Evolutionary conservation across 2,797 vertebrate species (phyloP).

Genomic region (Sebastes trivittatus): DNA sequence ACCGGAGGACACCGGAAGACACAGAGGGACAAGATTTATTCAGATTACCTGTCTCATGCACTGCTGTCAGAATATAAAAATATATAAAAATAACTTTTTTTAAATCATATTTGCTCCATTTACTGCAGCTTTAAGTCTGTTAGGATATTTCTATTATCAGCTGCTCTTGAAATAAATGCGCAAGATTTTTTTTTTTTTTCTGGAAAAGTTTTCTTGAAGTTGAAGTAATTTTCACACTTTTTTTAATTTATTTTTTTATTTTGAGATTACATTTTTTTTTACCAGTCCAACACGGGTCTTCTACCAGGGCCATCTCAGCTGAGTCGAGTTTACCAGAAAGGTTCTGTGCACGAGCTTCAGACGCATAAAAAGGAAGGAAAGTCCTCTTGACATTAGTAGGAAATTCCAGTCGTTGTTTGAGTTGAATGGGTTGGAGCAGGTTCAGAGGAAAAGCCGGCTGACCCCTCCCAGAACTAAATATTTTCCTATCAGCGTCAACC

Average conservation of each 20-base stretch:
- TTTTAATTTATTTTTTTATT: rapidly evolving
- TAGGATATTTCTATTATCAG: not conserved
- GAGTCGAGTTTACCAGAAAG: not conserved
- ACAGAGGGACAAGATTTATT: no score
- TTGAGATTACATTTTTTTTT: not conserved
- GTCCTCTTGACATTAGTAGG: constrained; percentile 6
- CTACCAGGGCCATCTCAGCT: not conserved
- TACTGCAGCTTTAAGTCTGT: no score
- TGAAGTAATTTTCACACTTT: not conserved
- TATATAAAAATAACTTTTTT: no score
- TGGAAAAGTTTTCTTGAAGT: not conserved
- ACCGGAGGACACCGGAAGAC: no score
- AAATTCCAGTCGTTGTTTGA: constrained; percentile 54
- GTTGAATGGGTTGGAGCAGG: constrained; percentile 50
- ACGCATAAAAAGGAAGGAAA: constrained; percentile 37
- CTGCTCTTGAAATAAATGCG: not conserved
- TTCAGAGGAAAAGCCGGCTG: constrained; percentile 34
- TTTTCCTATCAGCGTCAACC: constrained; percentile 30
- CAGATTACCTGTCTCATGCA: no score
- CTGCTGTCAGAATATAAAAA: no score
- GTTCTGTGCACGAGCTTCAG: not conserved
- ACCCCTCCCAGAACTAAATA: constrained; percentile 9
- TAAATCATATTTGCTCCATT: no score
- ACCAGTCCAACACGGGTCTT: not conserved
- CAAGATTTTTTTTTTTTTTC: not conserved